Evolutionary conservation across 2,113 vertebrate species (phyloP).

Genomic region (Hemiscyllium ocellatum): DNA sequence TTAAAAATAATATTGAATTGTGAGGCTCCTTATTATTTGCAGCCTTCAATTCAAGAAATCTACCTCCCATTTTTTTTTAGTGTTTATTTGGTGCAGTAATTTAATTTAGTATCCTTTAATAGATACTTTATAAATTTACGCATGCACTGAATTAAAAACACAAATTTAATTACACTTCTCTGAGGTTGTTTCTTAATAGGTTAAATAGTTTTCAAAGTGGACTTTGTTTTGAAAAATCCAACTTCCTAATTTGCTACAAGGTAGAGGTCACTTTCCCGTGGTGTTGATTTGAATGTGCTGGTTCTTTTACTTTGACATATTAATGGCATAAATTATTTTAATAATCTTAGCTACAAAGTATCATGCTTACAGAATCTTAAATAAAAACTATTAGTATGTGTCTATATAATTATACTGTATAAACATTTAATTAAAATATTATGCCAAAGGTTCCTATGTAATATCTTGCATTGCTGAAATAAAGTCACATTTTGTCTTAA

Average conservation of each 20-base stretch:
- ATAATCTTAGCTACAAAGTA: background rate
- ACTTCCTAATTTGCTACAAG: background rate
- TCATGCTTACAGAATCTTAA: background rate
- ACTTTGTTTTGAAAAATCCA: background rate
- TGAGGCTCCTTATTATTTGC: background rate
- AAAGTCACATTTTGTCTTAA: too few species aligned
- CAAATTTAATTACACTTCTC: background rate
- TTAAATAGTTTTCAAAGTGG: background rate
- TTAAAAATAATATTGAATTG: background rate
- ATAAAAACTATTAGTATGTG: background rate
- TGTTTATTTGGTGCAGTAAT: background rate
- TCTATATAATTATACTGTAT: background rate
- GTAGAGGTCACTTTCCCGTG: background rate
- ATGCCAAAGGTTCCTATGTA: background rate
- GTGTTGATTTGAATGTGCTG: background rate
- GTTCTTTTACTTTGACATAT: background rate
- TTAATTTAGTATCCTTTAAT: background rate
- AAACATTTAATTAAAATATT: conserved; percentile 15
- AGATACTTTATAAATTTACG: background rate
- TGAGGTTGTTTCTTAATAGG: background rate
- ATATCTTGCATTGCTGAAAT: background rate
- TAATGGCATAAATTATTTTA: background rate
- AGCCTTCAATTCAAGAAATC: background rate
- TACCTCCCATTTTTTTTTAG: background rate
- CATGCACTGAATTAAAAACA: background rate